Conservation (phyloP, 1,140 invertebrate species). For the Platorchestia sp. region DNA sequence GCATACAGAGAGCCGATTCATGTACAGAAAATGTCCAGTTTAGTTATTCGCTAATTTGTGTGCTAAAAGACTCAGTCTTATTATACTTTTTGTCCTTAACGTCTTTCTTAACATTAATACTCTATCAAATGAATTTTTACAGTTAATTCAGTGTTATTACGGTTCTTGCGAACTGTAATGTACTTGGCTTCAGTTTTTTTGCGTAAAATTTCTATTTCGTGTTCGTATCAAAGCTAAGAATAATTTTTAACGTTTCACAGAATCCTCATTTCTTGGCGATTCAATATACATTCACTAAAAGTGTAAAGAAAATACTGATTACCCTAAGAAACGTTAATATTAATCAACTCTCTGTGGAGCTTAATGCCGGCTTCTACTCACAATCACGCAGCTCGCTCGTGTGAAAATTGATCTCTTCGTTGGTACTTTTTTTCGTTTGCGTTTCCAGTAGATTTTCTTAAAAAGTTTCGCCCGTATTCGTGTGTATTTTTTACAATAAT, state of each 20-base stretch:
- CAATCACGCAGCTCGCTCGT: not conserved
- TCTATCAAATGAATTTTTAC: not conserved
- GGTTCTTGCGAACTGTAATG: not conserved
- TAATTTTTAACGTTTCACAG: not conserved
- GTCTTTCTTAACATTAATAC: not conserved
- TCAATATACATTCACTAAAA: not conserved
- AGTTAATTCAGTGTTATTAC: not conserved
- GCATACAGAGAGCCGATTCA: not conserved
- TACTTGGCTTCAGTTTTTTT: not conserved
- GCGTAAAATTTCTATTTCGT: not conserved
- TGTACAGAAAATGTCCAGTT: not conserved
- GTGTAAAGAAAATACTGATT: not conserved
- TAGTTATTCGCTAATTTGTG: not conserved
- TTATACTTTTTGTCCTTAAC: not conserved
- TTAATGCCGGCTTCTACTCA: not conserved
- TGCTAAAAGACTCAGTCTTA: not conserved
- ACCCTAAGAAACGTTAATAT: not conserved
- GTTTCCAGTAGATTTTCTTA: not conserved
- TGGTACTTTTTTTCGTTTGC: not conserved
- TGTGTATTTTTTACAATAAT: not conserved
- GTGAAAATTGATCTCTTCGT: not conserved
- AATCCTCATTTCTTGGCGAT: not conserved
- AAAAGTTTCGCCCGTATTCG: not conserved
- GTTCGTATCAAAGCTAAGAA: not conserved
- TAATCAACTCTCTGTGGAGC: not conserved